phyloP scores from a whole-genome alignment of 1,140 invertebrate genomes.

The Drosophila pectinifera region DNA sequence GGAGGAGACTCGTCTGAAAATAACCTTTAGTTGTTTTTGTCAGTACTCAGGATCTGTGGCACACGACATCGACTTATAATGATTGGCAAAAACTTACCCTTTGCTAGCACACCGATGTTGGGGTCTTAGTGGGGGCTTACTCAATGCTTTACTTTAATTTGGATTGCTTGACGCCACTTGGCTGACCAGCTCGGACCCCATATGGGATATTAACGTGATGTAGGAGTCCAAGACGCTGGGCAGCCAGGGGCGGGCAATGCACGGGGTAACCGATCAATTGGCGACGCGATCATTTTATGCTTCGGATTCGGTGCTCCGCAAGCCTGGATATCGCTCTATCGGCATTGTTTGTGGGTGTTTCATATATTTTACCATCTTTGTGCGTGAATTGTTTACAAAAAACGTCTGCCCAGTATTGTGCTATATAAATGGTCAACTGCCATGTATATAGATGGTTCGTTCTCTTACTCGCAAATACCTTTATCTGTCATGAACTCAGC shows the following conservation, averaged over 20 bases:
- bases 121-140: constrained; percentile 42
- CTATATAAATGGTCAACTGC: constrained; percentile 62
- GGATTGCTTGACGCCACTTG: constrained; percentile 7
- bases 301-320: constrained; percentile 22
- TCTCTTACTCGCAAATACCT: constrained; percentile 55
- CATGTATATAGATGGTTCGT: constrained; percentile 55
- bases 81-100: constrained; percentile 55
- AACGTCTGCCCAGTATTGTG: constrained; percentile 84
- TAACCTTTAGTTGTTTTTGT: constrained; percentile 65
- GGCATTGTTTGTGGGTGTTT: constrained; percentile 71
- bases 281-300: constrained; percentile 76
- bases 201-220: too few relatives aligned
- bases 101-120: constrained; percentile 40
- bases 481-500: constrained; percentile 84
- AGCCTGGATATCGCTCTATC: constrained; percentile 24
- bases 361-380: constrained; percentile 82
- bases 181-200: constrained; percentile 24
- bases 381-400: constrained; percentile 85
- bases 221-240: constrained; percentile 36
- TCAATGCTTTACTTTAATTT: constrained; percentile 19
- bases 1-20: constrained; percentile 61
- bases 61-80: constrained; percentile 54
- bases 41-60: constrained; percentile 55
- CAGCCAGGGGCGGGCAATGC: constrained; percentile 41
- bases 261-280: constrained; percentile 27